Evolutionary conservation across 2,888 invertebrate species (phyloP).

Genomic region (Allophyes oxyacanthae): DNA sequence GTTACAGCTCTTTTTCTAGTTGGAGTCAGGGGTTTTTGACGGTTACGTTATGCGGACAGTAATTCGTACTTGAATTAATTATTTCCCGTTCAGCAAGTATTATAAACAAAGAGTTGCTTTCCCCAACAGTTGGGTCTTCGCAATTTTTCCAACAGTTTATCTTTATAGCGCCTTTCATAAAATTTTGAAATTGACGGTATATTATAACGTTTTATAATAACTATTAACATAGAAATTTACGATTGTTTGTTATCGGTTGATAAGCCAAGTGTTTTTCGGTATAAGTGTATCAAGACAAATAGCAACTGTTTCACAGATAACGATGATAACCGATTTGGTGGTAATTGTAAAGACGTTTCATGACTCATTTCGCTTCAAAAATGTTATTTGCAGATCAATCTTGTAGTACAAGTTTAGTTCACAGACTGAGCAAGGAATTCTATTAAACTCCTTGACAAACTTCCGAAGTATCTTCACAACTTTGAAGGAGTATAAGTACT

Average conservation of each 20-base stretch:
- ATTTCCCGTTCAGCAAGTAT: no score
- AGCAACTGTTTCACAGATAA: slow-evolving; percentile 17
- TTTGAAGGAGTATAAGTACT: slow-evolving; percentile 70
- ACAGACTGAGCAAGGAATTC: slow-evolving; percentile 68
- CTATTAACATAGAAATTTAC: no score
- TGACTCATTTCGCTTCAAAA: slow-evolving; percentile 13
- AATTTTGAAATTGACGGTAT: no score
- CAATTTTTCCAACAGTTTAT: no score
- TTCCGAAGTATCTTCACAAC: slow-evolving; percentile 73
- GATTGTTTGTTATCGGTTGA: slow-evolving; percentile 21
- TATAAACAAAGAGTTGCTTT: no score
- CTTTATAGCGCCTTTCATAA: no score
- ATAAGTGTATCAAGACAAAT: slow-evolving; percentile 15
- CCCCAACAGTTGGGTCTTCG: no score
- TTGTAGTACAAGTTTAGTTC: slow-evolving; percentile 49
- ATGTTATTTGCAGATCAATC: slow-evolving; percentile 44
- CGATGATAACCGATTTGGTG: neutral
- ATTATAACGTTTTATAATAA: no score
- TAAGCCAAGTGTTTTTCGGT: slow-evolving; percentile 3
- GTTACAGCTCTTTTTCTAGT: no score
- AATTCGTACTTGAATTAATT: neutral
- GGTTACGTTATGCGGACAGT: neutral
- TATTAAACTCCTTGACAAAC: slow-evolving; percentile 74
- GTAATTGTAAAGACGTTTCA: slow-evolving; percentile 10
- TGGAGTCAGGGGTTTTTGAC: no score